Evolutionary conservation across 2,113 vertebrate species (phyloP).

Genomic region (Zingel zingel): DNA sequence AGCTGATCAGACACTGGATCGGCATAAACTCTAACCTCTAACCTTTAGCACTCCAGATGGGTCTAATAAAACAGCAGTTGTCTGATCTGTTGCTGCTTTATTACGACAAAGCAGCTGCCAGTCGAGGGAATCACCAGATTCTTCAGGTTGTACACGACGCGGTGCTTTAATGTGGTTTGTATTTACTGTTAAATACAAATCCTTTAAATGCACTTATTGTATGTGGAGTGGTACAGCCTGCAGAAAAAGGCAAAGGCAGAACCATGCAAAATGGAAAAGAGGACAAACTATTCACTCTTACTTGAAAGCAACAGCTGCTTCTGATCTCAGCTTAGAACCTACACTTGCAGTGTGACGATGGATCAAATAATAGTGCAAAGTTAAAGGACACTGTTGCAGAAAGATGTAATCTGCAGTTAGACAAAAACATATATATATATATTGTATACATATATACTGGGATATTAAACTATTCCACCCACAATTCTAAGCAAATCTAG

Average conservation of each 20-base stretch:
- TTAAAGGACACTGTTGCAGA: neutral
- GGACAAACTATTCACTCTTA: neutral
- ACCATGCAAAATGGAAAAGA: neutral
- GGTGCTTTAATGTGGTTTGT: neutral
- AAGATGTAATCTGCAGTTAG: neutral
- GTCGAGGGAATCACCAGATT: neutral
- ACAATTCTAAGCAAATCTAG: neutral
- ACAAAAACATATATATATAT: neutral
- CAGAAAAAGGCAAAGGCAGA: neutral
- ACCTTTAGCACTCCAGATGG: constrained; percentile 25
- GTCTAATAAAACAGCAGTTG: neutral
- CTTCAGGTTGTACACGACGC: neutral
- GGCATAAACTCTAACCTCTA: constrained; percentile 90
- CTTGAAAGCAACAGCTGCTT: neutral
- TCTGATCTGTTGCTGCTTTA: neutral
- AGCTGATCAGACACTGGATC: constrained; percentile 94
- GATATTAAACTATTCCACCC: neutral
- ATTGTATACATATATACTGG: too few species aligned
- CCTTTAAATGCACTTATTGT: neutral
- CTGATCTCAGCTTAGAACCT: neutral
- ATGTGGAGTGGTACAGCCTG: neutral
- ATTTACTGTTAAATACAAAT: neutral
- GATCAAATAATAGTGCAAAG: neutral
- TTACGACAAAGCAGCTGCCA: neutral
- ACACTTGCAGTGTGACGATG: neutral